These are phyloP conservation scores for Polyploca ridens DNA, from an alignment of 2,888 invertebrate genomes.

Conservation along the genomic window DNA sequence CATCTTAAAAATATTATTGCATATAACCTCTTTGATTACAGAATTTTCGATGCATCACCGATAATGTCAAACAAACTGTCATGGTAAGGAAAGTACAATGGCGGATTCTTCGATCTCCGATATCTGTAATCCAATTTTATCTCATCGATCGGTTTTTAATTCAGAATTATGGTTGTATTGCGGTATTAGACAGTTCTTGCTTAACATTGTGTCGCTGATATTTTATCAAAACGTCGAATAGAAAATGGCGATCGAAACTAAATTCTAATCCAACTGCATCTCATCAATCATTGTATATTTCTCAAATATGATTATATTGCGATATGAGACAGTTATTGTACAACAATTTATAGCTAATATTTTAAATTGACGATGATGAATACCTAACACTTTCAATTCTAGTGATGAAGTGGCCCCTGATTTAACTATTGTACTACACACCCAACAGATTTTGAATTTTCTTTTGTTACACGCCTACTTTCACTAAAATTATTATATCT, in stretches of 20 bases:
- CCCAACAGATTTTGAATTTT: no score
- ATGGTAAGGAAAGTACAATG: background rate
- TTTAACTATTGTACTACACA: no score
- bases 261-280: background rate
- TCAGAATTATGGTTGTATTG: background rate
- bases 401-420: no score
- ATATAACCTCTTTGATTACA: background rate
- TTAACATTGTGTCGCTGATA: background rate
- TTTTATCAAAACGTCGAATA: background rate
- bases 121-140: constrained; percentile 4
- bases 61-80: constrained; percentile 2
- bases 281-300: no score
- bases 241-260: background rate
- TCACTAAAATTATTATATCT: no score
- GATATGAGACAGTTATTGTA: no score
- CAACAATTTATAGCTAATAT: no score
- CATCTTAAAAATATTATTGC: no score
- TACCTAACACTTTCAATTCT: no score
- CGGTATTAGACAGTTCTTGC: background rate
- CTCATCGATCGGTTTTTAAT: background rate
- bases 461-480: no score
- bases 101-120: background rate
- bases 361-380: no score
- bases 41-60: background rate
- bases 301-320: no score